Base-by-base conservation (phyloP, 2,113 vertebrate genomes). In the Bubo bubo region DNA sequence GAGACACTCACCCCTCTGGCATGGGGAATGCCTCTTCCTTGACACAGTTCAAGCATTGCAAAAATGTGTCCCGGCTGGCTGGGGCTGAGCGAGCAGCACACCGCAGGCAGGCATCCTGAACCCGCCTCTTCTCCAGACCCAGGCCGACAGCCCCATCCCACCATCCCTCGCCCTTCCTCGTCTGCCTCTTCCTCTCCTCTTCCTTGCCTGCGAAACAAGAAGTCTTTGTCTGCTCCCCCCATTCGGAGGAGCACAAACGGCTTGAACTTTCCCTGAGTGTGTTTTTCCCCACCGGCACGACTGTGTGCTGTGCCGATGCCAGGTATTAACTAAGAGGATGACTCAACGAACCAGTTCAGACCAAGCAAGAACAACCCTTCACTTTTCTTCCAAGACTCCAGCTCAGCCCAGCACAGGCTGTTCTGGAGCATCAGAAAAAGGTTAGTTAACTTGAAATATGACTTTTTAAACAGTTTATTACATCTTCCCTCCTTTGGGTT, bases 321-420 rank as follows among this genome's bases (percentile, higher is more conserved):
- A 97, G 95, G 80, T 64, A 95, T 97, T 86, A 94, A 96, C 95
- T 91, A 79, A 97, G 91, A 92, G 83, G 73, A 87, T 97, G 97
- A 97, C 86, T 97, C 97, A 96, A 95, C 60, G 4, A 91, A 96
- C 94, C 89, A 75, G 96, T 91, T 95, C 93, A 90, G 91, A 95
- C 89, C 80, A 34, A 95, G 93, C 84, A 73, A 89, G 93, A 95
- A 58, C 96, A 95, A 75, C 91, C 41, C 94, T 59, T 60, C 66
- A 3, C 58, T 97, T 93, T 73, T 64, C 94, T 82, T 95, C 96
- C 97, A 94, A 93, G 62, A 1, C 74, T 91, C 52, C 1, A 2
- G 60, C 86, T 93, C 89, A 88, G 80, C 84, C 91, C 94, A 55
- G 94, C 77, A 93, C 89, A 79, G 87, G 93, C 93, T 94, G 93